Percentiles rank a stretch among this genome's conserved stretches.
These are phyloP conservation scores for Plecotus auritus DNA, from an alignment of 2,113 vertebrate species.

Conservation along the genomic window DNA sequence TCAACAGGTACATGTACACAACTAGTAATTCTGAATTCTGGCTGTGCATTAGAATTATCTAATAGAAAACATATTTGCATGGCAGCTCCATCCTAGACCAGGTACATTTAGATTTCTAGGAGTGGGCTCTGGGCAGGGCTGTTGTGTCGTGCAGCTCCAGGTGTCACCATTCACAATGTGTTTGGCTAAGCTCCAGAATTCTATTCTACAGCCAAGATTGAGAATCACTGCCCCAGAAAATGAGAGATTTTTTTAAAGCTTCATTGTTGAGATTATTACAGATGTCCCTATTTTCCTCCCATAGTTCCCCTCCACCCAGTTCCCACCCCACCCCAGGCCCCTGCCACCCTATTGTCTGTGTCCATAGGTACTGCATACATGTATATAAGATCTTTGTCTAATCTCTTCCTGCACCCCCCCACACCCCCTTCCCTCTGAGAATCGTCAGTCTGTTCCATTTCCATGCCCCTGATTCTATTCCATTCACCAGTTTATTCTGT, in stretches of 20 bases:
- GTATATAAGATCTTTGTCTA: too few relatives aligned
- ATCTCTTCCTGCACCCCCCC: too few relatives aligned
- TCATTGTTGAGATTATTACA: too few relatives aligned
- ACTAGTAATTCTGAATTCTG: slow-evolving; percentile 5
- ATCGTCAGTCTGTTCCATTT: too few relatives aligned
- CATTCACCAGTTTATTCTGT: too few relatives aligned
- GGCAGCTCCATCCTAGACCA: neutral
- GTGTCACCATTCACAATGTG: slow-evolving; percentile 5
- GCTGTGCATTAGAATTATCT: neutral
- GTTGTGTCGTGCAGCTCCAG: neutral
- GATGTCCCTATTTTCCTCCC: too few relatives aligned
- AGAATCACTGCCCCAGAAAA: slow-evolving; percentile 56
- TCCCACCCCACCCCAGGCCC: too few relatives aligned
- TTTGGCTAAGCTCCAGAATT: neutral
- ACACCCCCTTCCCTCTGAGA: too few relatives aligned
- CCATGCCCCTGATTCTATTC: too few relatives aligned
- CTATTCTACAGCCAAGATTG: neutral
- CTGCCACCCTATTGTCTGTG: too few relatives aligned
- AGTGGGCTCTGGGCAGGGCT: neutral
- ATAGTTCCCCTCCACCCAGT: too few relatives aligned
- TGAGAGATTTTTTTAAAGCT: neutral
- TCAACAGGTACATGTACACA: slow-evolving; percentile 45
- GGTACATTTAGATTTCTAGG: slow-evolving; percentile 37
- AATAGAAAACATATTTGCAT: neutral
- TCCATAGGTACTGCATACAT: too few relatives aligned